Evolutionary conservation across 2,797 vertebrate species (phyloP), one percentile per base, ranked within the genome.

Genomic region (Protonibea diacanthus): DNA sequence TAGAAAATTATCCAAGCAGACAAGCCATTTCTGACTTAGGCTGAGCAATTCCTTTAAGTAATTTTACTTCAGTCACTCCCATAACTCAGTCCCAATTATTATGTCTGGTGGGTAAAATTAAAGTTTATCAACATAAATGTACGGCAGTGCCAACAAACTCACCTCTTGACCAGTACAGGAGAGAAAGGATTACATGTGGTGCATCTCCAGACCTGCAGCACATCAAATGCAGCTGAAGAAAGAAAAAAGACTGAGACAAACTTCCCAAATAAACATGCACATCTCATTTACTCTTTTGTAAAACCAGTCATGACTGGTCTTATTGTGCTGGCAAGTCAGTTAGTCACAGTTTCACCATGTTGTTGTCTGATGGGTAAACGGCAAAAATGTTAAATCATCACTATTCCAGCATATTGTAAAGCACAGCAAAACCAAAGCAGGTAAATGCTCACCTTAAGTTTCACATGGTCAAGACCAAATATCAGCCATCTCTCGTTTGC

Each of bases 361-460:
- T 86, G 82, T 71, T 78, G 88, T 98, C 96, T 96, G 97, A 94
- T 92, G 96, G 96, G 96, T 97, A 95, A 94, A 94, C 93, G 92
- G 93, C 93, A 62, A 93, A 88, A 84, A 52, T 66, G 81, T 84
- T 45, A 91, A 83, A 3, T 94, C 92, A 93, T 94, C 92, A 90
- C 80, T 78, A 73, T 66, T 78, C 80, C 88, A 87, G 78, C 80
- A 55, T 14, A 72, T 9, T 5, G 6, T 47, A 40, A 23, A 76
- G 5, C 10, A 45, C 15, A 11, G 4, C 4, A 18, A 1, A 23
- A 48, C 1, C 13, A 44, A 55, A 4, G 68, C 15, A 60, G 10
- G 14, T 3, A 3, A 2, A 11, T 2, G 8, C 69, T 84, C 51
- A 89, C 88, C 81, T 82, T 42, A 15, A 23, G 2, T 6, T 40